Evolutionary conservation across 2,888 invertebrate genomes (phyloP).

Genomic region (Pterobdella sp.): DNA sequence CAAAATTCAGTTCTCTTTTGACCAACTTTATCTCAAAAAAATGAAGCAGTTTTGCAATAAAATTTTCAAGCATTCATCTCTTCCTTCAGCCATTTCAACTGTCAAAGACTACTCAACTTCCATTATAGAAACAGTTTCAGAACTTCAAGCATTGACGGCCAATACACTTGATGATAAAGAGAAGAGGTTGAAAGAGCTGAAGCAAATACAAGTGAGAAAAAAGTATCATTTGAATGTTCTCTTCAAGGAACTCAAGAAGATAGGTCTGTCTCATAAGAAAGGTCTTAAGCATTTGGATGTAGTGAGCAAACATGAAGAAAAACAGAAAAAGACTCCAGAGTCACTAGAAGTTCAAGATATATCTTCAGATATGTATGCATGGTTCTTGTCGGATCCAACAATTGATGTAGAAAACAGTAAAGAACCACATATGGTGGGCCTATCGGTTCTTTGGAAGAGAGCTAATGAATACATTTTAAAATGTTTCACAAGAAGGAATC

Average conservation of each 20-base stretch:
- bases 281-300: slow-evolving; percentile 53
- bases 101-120: slow-evolving; percentile 39
- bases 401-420: neutral
- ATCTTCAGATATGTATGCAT: neutral
- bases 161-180: slow-evolving; percentile 44
- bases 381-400: slow-evolving; percentile 30
- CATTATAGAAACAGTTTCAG: slow-evolving; percentile 54
- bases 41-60: slow-evolving; percentile 21
- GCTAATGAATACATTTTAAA: slow-evolving; percentile 14
- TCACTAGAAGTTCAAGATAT: neutral
- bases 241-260: slow-evolving; percentile 63
- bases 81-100: neutral
- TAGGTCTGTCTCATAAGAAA: slow-evolving; percentile 65
- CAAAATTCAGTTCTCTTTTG: neutral
- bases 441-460: neutral
- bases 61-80: slow-evolving; percentile 9
- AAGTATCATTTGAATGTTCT: slow-evolving; percentile 75
- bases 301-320: slow-evolving; percentile 14
- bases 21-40: slow-evolving; percentile 13
- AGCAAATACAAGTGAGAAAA: slow-evolving; percentile 70
- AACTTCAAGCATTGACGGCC: slow-evolving; percentile 58
- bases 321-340: neutral
- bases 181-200: slow-evolving; percentile 60
- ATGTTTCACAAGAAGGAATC: slow-evolving; percentile 19
- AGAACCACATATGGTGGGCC: slow-evolving; percentile 8